These are phyloP conservation scores for Maccullochella peelii DNA, from an alignment of 2,113 vertebrate species.

Conservation along the genomic window DNA sequence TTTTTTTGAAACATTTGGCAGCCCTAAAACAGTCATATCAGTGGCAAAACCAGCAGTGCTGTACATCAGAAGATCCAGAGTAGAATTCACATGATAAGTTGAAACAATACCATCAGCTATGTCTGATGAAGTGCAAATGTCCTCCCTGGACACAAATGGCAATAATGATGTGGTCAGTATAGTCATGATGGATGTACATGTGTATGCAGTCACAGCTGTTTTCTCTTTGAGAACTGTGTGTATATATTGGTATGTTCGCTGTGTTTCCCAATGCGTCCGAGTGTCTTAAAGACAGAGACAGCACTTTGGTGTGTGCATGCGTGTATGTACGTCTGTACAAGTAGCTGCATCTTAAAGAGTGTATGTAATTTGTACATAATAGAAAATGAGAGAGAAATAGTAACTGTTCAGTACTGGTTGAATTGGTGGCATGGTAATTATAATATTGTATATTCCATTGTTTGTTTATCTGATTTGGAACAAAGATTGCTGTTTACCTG, in stretches of 20 bases:
- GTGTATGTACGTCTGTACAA: slow-evolving; percentile 45
- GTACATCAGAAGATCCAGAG: background rate
- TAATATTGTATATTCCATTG: slow-evolving; percentile 37
- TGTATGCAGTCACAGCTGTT: slow-evolving; percentile 24
- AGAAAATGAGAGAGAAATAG: slow-evolving; percentile 1
- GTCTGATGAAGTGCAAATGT: slow-evolving; percentile 33
- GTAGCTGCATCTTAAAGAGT: slow-evolving; percentile 41
- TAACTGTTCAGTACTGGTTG: slow-evolving; percentile 24
- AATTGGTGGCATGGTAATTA: slow-evolving; percentile 64
- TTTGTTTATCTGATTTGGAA: slow-evolving; percentile 26
- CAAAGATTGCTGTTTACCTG: background rate
- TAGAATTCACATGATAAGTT: slow-evolving; percentile 5
- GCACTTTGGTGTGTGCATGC: slow-evolving; percentile 59
- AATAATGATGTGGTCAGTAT: slow-evolving; percentile 54
- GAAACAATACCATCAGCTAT: background rate
- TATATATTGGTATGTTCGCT: slow-evolving; percentile 57
- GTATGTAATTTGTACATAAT: slow-evolving; percentile 64
- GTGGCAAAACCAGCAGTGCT: slow-evolving; percentile 18
- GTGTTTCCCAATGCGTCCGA: slow-evolving; percentile 46
- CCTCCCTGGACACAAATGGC: slow-evolving; percentile 46
- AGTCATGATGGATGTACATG: slow-evolving; percentile 22
- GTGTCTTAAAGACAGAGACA: slow-evolving; percentile 40
- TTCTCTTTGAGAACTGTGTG: slow-evolving; percentile 48
- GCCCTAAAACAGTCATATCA: background rate
- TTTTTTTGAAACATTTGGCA: slow-evolving; percentile 2